Evolutionary conservation across 2,113 vertebrate species (phyloP).

Genomic region (Salminus brasiliensis): DNA sequence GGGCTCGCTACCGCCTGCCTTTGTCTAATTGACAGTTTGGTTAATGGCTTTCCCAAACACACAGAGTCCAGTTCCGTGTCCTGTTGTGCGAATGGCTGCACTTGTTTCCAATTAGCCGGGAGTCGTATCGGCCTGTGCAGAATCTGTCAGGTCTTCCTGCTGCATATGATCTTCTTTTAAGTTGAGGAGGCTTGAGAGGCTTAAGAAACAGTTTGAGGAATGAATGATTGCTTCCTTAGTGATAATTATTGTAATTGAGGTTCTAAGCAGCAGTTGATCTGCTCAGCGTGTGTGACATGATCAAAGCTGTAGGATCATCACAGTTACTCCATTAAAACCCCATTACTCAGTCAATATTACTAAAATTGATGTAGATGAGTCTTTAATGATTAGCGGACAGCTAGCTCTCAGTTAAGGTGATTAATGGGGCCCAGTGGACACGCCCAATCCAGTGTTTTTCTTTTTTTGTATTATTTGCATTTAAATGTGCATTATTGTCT

Average conservation of each 20-base stretch:
- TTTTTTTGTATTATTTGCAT: no score
- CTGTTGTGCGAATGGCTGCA: constrained; percentile 30
- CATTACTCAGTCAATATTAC: not conserved
- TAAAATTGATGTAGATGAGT: no score
- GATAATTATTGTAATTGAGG: not conserved
- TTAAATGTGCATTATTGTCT: no score
- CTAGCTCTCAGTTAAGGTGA: no score
- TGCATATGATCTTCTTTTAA: not conserved
- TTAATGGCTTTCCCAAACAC: constrained; percentile 38
- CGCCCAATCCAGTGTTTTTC: no score
- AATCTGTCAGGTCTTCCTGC: constrained; percentile 22
- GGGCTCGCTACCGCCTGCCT: constrained; percentile 36
- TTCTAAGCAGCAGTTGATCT: not conserved
- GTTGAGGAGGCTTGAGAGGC: not conserved
- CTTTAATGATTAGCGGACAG: no score
- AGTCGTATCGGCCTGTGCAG: constrained; percentile 28
- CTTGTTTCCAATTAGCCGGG: constrained; percentile 62
- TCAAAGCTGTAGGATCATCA: not conserved
- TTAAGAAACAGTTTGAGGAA: not conserved
- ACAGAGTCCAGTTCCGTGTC: constrained; percentile 28
- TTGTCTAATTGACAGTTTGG: constrained; percentile 45
- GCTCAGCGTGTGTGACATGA: not conserved
- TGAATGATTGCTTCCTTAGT: not conserved
- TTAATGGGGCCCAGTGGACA: no score
- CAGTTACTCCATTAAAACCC: no score